Evolutionary conservation across 2,888 invertebrate species (phyloP), one percentile per base, ranked within the genome.

Genomic region (Melitaea athalia): DNA sequence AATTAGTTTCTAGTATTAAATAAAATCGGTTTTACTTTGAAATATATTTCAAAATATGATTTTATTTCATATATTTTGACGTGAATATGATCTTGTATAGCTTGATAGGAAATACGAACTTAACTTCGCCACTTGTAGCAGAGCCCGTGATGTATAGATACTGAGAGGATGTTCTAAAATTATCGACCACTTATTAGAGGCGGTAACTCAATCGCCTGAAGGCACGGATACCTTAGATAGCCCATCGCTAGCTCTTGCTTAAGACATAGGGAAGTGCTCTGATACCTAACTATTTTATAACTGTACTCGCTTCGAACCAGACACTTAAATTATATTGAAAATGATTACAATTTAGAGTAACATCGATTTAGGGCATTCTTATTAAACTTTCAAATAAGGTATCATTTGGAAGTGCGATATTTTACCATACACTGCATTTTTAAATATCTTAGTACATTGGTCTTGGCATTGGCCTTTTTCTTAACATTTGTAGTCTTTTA

Each of bases 161-260:
- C 42, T 72, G 78, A 78, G 80, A 81, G 84, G 83, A 80, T 55
- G 67, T 76, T 79, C 80, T 82, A 81, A 85, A 86, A 84, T 85
- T 85, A 88, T 85, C 82, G 82, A 83, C 76, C 78, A 79, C 81
- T 84, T 83, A 83, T 79, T 80, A 81, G 78, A 79, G 78, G 77
- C 75, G 74, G 84, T 82, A 85, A 86, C 84, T 81, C 77, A 84
- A 85, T 85, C 80, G 85, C 86, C 79, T 69, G 76, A 75, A 79
- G 86, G 79, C 75, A 78, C 74, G 75, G 75, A 74, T 81, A 81
- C 80, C 81, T 80, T 68, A 67, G 74, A 70, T 72, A 72, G 69
- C 66, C 67, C 70, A 70, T 70, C 60, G 60, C 64, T 69, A 71
- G 69, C 59, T 70, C 64, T 69, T 69, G 69, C 66, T 70, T 64